Evolutionary conservation across 2,888 invertebrate genomes (phyloP).

Genomic region (Drosophila mercatorum): DNA sequence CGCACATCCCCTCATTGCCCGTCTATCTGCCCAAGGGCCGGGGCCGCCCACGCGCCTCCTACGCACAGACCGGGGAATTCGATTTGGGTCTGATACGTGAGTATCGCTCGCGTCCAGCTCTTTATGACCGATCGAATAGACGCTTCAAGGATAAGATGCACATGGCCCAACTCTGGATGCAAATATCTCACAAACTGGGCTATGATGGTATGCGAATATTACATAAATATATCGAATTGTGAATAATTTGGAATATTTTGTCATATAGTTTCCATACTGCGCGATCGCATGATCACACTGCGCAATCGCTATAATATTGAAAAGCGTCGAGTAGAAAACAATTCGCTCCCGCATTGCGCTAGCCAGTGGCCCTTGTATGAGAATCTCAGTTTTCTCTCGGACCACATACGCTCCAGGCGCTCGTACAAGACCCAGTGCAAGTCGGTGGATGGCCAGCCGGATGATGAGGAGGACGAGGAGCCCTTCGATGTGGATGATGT

Average conservation of each 20-base stretch:
- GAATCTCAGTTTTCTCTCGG: conserved; percentile 83
- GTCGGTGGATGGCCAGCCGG: conserved; percentile 28
- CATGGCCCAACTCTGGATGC: conserved; percentile 82
- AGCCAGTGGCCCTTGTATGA: conserved; percentile 84
- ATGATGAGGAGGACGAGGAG: conserved; percentile 67
- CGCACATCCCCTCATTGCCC: conserved; percentile 10
- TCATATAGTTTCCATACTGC: conserved; percentile 79
- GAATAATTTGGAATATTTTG: not conserved
- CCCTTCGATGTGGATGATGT: conserved; percentile 55
- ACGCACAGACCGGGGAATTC: conserved; percentile 83
- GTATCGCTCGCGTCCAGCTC: conserved; percentile 82
- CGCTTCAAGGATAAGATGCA: conserved; percentile 83
- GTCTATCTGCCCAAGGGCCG: conserved; percentile 56
- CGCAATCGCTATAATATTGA: conserved; percentile 85
- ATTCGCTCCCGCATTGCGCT: conserved; percentile 65
- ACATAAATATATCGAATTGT: not conserved
- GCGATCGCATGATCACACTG: conserved; percentile 84
- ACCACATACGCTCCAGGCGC: conserved; percentile 83
- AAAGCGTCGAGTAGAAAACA: conserved; percentile 83
- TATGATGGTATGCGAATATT: conserved; percentile 80
- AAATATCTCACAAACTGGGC: conserved; percentile 83
- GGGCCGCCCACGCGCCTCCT: conserved; percentile 79
- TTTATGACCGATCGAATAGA: conserved; percentile 83
- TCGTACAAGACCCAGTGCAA: conserved; percentile 76
- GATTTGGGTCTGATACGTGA: conserved; percentile 83